phyloP scores from a whole-genome alignment of 2,888 invertebrate genomes.

The Byasa hedistus region DNA sequence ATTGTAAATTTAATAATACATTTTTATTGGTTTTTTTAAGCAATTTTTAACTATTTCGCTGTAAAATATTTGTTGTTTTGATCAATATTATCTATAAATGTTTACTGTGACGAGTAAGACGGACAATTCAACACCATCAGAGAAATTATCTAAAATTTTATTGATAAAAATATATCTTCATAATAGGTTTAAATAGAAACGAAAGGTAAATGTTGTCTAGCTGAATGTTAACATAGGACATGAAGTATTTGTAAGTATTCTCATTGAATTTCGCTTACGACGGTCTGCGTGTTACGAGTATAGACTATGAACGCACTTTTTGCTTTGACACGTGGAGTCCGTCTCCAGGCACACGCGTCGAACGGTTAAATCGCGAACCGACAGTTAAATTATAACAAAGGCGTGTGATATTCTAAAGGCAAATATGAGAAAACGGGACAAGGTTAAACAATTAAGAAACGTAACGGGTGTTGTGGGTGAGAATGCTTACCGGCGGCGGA shows the following conservation, averaged over 20 bases:
- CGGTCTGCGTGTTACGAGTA: conserved; percentile 5
- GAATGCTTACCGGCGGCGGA: conserved; percentile 37
- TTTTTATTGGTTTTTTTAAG: no score
- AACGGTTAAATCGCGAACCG: background rate
- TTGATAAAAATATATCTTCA: no score
- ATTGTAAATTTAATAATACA: no score
- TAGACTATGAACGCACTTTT: conserved; percentile 14
- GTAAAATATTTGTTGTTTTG: no score
- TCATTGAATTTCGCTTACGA: conserved; percentile 16
- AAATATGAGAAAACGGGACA: conserved; percentile 28
- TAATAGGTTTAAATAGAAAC: no score
- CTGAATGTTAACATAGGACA: conserved; percentile 3
- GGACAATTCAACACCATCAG: no score
- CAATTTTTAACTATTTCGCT: no score
- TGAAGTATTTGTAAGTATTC: conserved; percentile 27
- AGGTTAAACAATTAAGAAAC: conserved; percentile 29
- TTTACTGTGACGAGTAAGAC: no score
- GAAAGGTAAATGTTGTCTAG: background rate
- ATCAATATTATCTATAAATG: no score
- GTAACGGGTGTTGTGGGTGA: conserved; percentile 17
- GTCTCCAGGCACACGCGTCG: conserved; percentile 13
- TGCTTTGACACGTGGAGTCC: conserved; percentile 25
- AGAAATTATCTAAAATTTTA: no score
- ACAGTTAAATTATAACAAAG: conserved; percentile 13
- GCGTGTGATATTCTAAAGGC: conserved; percentile 28